phyloP scores from a whole-genome alignment of 2,797 vertebrate genomes.

The Sardinella longiceps region DNA sequence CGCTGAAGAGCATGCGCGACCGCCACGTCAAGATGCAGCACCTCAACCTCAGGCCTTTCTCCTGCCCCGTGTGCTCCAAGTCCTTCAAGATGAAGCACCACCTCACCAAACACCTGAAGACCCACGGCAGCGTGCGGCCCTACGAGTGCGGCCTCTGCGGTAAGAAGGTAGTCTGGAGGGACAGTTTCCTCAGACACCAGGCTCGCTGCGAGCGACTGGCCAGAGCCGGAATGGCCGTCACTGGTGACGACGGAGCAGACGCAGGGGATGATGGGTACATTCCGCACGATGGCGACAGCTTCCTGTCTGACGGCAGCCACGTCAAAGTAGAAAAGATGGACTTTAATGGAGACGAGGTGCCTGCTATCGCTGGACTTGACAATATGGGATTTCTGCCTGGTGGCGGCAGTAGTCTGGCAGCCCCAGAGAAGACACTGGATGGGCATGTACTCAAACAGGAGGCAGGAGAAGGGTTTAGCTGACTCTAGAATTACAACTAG shows the following conservation, averaged over 20 bases:
- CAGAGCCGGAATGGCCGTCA: constrained; percentile 49
- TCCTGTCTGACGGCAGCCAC: constrained; percentile 63
- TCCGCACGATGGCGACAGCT: constrained; percentile 64
- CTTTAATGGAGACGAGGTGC: constrained; percentile 66
- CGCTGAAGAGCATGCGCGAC: constrained; percentile 92
- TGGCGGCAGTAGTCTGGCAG: constrained; percentile 60
- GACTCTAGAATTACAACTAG: constrained; percentile 47
- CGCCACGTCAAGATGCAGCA: constrained; percentile 98
- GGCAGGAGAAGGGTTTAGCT: constrained; percentile 63
- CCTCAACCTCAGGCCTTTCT: constrained; percentile 90
- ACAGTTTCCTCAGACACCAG: constrained; percentile 91
- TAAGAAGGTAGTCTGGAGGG: constrained; percentile 94
- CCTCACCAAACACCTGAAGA: constrained; percentile 94
- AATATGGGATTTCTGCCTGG: constrained; percentile 61
- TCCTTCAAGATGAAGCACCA: constrained; percentile 98
- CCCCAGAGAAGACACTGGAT: constrained; percentile 52
- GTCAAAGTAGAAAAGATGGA: constrained; percentile 76
- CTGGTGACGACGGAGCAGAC: constrained; percentile 8
- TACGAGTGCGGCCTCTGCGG: constrained; percentile 87
- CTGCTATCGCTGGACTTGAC: constrained; percentile 60
- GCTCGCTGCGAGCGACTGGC: constrained; percentile 82
- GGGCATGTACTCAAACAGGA: constrained; percentile 71
- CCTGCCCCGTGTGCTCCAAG: constrained; percentile 88
- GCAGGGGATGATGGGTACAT: constrained; percentile 53
- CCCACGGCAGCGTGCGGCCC: constrained; percentile 88